Conservation (phyloP, 1,140 invertebrate genomes). For the Bombus terrestris region DNA sequence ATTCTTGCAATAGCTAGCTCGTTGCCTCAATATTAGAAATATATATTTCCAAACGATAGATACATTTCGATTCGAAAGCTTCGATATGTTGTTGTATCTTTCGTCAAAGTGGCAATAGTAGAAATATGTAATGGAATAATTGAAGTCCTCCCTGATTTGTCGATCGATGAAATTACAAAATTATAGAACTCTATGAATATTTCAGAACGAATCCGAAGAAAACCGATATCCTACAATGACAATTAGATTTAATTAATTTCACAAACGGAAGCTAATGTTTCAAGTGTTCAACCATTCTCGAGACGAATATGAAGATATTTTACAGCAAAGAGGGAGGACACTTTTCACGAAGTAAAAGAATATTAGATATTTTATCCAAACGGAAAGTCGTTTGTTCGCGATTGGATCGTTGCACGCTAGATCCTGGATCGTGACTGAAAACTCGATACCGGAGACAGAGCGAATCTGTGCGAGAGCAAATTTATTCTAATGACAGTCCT, state of each 20-base stretch:
- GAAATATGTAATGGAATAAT: neutral
- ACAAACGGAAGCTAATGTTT: neutral
- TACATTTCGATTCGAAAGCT: neutral
- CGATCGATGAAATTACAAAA: neutral
- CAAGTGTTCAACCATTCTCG: neutral
- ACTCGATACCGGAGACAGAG: constrained; percentile 37
- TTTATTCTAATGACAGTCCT: constrained; percentile 60
- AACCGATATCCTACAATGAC: neutral
- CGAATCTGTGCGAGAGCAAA: constrained; percentile 46
- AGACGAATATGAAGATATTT: neutral
- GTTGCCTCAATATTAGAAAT: neutral
- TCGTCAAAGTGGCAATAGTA: neutral
- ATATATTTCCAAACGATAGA: too few species aligned
- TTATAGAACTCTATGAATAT: neutral
- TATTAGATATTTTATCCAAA: neutral
- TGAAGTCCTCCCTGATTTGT: neutral
- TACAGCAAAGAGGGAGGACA: neutral
- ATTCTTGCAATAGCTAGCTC: neutral
- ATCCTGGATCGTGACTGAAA: constrained; percentile 6
- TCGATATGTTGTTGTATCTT: neutral
- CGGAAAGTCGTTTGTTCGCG: too few species aligned
- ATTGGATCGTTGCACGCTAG: neutral
- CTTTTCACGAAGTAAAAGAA: neutral
- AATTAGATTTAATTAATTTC: neutral
- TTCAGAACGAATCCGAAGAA: neutral